phyloP scores from a whole-genome alignment of 2,797 vertebrate genomes.

The Enteromius anoplus region DNA sequence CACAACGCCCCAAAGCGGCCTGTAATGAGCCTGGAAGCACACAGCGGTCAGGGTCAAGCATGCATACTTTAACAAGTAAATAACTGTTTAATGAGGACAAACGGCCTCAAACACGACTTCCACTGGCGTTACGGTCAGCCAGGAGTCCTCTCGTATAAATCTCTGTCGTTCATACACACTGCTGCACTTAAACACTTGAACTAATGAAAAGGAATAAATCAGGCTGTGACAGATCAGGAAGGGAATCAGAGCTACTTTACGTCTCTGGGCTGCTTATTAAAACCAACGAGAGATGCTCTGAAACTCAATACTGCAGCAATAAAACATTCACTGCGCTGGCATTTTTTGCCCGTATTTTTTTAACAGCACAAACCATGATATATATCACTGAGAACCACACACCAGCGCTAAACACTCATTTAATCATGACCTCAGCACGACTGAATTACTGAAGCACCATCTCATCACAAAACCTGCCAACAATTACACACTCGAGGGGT shows the following conservation, averaged over 20 bases:
- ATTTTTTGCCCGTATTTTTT: neutral
- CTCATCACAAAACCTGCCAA: neutral
- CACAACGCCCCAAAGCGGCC: neutral
- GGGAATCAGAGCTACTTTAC: constrained; percentile 49
- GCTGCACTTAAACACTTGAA: constrained; percentile 40
- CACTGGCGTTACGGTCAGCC: constrained; percentile 61
- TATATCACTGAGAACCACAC: neutral
- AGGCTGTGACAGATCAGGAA: constrained; percentile 58
- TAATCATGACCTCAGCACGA: neutral
- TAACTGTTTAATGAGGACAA: constrained; percentile 75
- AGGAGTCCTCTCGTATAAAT: constrained; percentile 66
- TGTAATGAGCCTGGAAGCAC: neutral
- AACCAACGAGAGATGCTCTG: constrained; percentile 21
- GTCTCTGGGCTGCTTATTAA: constrained; percentile 51
- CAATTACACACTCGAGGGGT: neutral
- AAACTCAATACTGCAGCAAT: neutral
- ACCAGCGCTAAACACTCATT: neutral
- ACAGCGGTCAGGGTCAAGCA: constrained; percentile 46
- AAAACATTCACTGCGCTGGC: neutral
- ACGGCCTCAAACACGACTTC: constrained; percentile 65
- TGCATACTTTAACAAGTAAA: constrained; percentile 60
- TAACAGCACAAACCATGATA: neutral
- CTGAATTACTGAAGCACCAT: neutral
- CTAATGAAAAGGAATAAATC: constrained; percentile 71
- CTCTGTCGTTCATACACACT: constrained; percentile 50